A percentile compares a stretch with the other conserved stretches of the same genome.
Evolutionary conservation across 2,797 vertebrate genomes (phyloP).

Genomic region (Cynodonichthys magdalenae): DNA sequence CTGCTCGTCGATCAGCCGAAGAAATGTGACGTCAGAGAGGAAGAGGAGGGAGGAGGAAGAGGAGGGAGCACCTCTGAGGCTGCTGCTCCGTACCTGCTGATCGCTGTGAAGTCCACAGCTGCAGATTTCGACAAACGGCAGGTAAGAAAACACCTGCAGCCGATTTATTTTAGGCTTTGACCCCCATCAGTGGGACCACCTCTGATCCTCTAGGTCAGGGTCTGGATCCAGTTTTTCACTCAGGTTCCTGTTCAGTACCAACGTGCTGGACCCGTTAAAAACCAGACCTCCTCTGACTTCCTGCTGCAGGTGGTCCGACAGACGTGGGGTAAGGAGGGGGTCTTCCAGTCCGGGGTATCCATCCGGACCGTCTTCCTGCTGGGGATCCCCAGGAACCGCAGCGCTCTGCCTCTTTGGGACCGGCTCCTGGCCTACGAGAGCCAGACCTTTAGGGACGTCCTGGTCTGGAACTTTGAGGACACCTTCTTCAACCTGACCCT

Average conservation of each 20-base stretch:
- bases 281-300: background rate
- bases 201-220: too few species aligned
- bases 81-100: slow-evolving; percentile 87
- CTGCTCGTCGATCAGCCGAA: slow-evolving; percentile 91
- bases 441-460: slow-evolving; percentile 84
- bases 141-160: slow-evolving; percentile 40
- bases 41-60: slow-evolving; percentile 6
- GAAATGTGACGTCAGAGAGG: slow-evolving; percentile 82
- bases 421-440: slow-evolving; percentile 90
- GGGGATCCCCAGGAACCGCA: slow-evolving; percentile 85
- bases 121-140: slow-evolving; percentile 94
- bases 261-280: too few species aligned
- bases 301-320: slow-evolving; percentile 85
- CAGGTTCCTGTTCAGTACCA: too few species aligned
- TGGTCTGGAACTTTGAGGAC: slow-evolving; percentile 96
- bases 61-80: background rate
- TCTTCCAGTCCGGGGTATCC: slow-evolving; percentile 75
- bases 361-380: slow-evolving; percentile 92
- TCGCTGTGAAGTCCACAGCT: slow-evolving; percentile 91
- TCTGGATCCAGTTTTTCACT: too few species aligned
- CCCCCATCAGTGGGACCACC: too few species aligned
- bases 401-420: slow-evolving; percentile 85
- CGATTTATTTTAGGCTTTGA: too few species aligned
- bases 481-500: slow-evolving; percentile 98
- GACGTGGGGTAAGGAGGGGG: slow-evolving; percentile 92